Base-by-base conservation (phyloP, 2,797 vertebrate species). In the Nothura maculosa region DNA sequence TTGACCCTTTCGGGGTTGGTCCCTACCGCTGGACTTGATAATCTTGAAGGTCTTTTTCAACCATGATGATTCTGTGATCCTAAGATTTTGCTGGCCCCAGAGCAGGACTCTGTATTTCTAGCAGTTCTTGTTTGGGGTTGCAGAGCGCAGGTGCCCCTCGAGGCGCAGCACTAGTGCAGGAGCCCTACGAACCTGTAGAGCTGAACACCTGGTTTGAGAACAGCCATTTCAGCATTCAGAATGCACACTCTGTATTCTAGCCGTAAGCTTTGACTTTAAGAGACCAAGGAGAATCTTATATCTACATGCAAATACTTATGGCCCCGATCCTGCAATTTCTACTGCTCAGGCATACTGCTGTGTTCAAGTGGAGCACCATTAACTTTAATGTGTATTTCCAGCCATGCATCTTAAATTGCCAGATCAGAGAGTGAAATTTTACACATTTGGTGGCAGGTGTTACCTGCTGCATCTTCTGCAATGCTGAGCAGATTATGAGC, bases 331-430 rank as follows among this genome's bases (percentile, higher is more conserved):
- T 60, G 30, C 81, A 48, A 68, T 87, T 87, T 60, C 32, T 58
- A 86, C 63, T 48, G 40, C 20, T 90, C 43, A 55, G 52, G 43
- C 30, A 89, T 57, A 73, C 81, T 0, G 4, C 86, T 93, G 60
- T 69, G 91, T 68, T 92, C 61, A 87, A 70, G 70, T 42, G 30
- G 48, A 92, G 43, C 21, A 12, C 36, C 75, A 48, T 94, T 90
- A 93, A 79, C 83, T 94, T 88, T 74, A 84, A 87, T 90, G 86
- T 86, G 78, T 50, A 74, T 67, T 67, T 94, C 63, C 68, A 88
- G 60, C 30, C 86, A 89, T 36, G 67, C 52, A 92, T 77, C 92
- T 76, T 82, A 79, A 94, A 80, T 79, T 77, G 25, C 15, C 40
- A 74, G 5, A 82, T 73, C 63, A 60, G 63, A 70, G 47, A 27